A percentile compares a stretch with the other conserved stretches of the same genome.
These are phyloP conservation scores for Brachyptera putata DNA, from an alignment of 2,888 invertebrate genomes.

Conservation along the genomic window DNA sequence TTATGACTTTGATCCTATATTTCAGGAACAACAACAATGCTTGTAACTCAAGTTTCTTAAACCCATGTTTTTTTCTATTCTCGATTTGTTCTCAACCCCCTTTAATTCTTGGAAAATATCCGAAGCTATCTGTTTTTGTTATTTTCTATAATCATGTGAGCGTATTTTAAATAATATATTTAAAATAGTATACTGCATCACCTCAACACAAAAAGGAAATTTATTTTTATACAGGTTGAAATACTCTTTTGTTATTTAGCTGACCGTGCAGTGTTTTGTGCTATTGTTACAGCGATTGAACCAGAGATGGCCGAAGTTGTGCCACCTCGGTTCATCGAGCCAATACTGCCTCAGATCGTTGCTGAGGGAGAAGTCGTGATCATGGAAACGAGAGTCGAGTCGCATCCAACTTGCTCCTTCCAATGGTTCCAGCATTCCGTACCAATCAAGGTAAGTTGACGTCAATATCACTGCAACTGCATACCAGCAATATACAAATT, in stretches of 20 bases:
- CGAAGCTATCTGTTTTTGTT: too few relatives aligned
- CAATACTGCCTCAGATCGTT: slow-evolving; percentile 65
- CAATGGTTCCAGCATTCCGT: slow-evolving; percentile 79
- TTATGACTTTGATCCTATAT: too few relatives aligned
- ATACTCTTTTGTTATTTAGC: too few relatives aligned
- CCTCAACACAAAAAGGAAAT: too few relatives aligned
- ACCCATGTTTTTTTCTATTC: slow-evolving; percentile 41
- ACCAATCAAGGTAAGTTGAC: slow-evolving; percentile 54
- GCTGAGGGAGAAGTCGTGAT: slow-evolving; percentile 71
- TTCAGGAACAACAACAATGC: too few relatives aligned
- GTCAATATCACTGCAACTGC: not conserved
- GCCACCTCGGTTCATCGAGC: slow-evolving; percentile 70
- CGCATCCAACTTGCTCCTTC: slow-evolving; percentile 76
- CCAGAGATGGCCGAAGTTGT: slow-evolving; percentile 50
- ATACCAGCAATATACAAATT: too few relatives aligned
- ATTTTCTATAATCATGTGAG: too few relatives aligned
- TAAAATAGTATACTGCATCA: too few relatives aligned
- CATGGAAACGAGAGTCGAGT: slow-evolving; percentile 70
- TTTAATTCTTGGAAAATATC: not conserved
- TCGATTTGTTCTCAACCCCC: not conserved
- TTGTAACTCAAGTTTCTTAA: too few relatives aligned
- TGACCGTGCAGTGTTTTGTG: not conserved
- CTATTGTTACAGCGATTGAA: slow-evolving; percentile 34
- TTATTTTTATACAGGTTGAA: not conserved
- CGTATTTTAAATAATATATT: too few relatives aligned